Evolutionary conservation across 1,140 invertebrate species (phyloP).

Genomic region (Microvelia longipes): DNA sequence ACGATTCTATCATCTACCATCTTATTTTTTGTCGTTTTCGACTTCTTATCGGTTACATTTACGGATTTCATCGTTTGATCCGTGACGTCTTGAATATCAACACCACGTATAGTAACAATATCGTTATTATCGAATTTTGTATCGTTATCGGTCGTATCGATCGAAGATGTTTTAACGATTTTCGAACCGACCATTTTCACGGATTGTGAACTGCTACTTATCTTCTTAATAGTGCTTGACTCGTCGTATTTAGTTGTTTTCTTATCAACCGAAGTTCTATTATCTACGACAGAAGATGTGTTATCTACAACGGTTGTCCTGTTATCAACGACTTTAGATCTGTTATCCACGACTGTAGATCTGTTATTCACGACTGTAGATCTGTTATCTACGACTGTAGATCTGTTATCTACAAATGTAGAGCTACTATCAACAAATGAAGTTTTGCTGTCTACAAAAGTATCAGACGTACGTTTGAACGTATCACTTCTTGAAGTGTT

Average conservation of each 20-base stretch:
- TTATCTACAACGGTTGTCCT: no score
- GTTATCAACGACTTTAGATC: no score
- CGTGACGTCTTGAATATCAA: background rate
- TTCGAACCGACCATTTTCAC: conserved; percentile 6
- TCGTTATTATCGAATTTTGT: background rate
- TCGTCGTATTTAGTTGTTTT: background rate
- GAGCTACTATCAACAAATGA: no score
- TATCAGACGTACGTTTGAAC: background rate
- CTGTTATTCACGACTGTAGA: no score
- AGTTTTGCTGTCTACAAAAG: background rate
- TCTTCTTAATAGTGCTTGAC: background rate
- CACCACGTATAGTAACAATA: background rate
- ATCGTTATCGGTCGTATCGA: background rate
- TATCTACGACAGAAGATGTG: no score
- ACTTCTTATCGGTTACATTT: background rate
- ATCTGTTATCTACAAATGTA: no score
- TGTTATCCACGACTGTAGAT: no score
- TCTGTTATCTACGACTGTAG: no score
- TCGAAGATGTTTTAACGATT: background rate
- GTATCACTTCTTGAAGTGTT: background rate
- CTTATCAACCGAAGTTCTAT: background rate
- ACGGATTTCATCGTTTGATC: background rate
- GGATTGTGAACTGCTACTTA: background rate
- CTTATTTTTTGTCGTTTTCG: background rate
- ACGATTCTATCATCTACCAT: background rate